Evolutionary conservation across 2,113 vertebrate species (phyloP), one percentile per base, ranked within the genome.

Genomic region (Bambusicola thoracicus): DNA sequence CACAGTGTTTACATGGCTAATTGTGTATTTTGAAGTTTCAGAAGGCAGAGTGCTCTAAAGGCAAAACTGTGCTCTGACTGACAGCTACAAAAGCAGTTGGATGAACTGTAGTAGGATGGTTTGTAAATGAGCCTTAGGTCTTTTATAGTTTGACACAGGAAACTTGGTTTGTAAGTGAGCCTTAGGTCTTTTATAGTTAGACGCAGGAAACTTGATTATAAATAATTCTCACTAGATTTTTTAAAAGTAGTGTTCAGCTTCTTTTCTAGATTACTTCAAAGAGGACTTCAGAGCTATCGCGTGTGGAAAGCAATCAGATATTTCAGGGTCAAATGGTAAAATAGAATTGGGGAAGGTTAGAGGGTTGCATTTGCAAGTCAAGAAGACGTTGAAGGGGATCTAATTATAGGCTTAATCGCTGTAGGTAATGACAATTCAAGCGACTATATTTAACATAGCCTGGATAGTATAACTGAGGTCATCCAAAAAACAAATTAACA

Each of bases 381-480:
- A 94, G 92, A 91, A 77, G 88, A 93, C 75, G 27, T 63, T 87
- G 78, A 95, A 96, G 87, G 94, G 81, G 90, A 95, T 77, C 62
- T 87, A 95, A 96, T 96, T 95, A 95, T 91, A 92, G 91, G 34
- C 89, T 95, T 96, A 95, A 73, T 93, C 7, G 24, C 84, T 90
- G 32, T 81, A 27, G 61, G 55, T 95, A 93, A 94, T 95, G 81
- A 92, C 90, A 92, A 89, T 84, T 92, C 90, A 73, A 83, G 70
- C 75, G 95, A 68, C 94, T 95, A 94, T 93, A 94, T 92, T 96
- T 94, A 96, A 90, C 94, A 59, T 79, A 86, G 76, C 49, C 55
- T 74, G 82, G 36, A 82, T 95, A 95, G 78, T 78, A 43, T 77
- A 89, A 43, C 44, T 75, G 68, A 94, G 81, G 89, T 90, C 74